Percentiles rank a stretch among this genome's conserved stretches.
Evolutionary conservation across 2,113 vertebrate genomes (phyloP).

Genomic region (Xiphophorus hellerii): DNA sequence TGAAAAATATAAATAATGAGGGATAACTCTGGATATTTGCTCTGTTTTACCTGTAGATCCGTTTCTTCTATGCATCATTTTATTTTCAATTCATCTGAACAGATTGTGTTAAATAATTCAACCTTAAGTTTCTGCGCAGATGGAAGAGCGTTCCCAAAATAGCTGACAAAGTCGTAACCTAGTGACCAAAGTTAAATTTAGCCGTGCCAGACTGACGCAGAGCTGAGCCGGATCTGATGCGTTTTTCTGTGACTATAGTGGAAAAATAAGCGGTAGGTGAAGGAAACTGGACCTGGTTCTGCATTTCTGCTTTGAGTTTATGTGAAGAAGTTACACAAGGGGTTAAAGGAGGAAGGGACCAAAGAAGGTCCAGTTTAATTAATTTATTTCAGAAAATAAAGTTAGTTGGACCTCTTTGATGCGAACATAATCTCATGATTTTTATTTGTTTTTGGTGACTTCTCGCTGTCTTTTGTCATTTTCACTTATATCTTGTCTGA

Average conservation of each 20-base stretch:
- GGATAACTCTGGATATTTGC: not conserved
- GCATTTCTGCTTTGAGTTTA: too few relatives aligned
- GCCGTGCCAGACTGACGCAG: not conserved
- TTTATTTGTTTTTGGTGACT: not conserved
- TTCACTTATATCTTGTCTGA: not conserved
- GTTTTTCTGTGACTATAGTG: too few relatives aligned
- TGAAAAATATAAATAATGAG: not conserved
- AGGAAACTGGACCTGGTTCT: too few relatives aligned
- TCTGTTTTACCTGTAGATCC: too few relatives aligned
- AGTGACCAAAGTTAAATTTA: not conserved
- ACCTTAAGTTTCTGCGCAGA: not conserved
- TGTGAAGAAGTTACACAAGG: too few relatives aligned
- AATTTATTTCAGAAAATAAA: not conserved
- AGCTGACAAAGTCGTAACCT: not conserved
- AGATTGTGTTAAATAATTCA: not conserved
- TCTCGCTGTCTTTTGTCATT: not conserved
- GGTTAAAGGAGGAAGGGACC: not conserved
- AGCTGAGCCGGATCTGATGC: not conserved
- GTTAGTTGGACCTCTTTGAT: not conserved
- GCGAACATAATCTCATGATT: not conserved
- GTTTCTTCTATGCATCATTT: not conserved
- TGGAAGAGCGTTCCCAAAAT: not conserved
- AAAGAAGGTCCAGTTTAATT: not conserved
- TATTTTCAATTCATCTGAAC: not conserved
- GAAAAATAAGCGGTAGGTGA: too few relatives aligned